Evolutionary conservation across 2,797 vertebrate species (phyloP).

Genomic region (Notolepis coatsorum): DNA sequence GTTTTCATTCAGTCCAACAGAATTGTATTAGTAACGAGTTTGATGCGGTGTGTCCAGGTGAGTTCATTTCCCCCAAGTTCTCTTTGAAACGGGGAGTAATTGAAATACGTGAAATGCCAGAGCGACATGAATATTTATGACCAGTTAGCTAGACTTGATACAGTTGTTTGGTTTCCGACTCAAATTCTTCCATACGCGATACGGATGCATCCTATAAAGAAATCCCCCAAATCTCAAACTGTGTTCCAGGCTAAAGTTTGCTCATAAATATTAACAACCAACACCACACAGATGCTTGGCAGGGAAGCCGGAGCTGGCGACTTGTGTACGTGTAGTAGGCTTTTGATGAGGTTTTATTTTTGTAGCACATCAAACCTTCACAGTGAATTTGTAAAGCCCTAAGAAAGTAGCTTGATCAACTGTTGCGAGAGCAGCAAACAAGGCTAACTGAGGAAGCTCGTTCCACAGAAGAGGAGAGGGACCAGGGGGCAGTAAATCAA

Average conservation of each 20-base stretch:
- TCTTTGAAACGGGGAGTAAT: conserved; percentile 40
- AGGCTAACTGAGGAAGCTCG: conserved; percentile 3
- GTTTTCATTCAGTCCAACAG: conserved; percentile 28
- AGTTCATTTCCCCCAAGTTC: conserved; percentile 36
- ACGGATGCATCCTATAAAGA: conserved; percentile 5
- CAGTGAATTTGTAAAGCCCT: conserved; percentile 25
- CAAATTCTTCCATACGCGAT: neutral
- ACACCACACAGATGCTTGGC: conserved; percentile 6
- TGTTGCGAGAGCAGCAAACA: neutral
- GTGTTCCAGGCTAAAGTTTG: conserved; percentile 23
- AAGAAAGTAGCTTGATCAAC: conserved; percentile 22
- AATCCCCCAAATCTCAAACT: conserved; percentile 7
- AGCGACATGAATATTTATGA: conserved; percentile 56
- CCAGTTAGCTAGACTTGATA: neutral
- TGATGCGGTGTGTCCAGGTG: conserved; percentile 42
- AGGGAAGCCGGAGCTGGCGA: neutral
- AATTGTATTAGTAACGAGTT: conserved; percentile 46
- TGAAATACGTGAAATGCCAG: conserved; percentile 19
- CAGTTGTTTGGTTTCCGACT: conserved; percentile 31
- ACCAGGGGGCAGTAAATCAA: neutral
- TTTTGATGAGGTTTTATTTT: conserved; percentile 29
- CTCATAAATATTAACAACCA: conserved; percentile 47
- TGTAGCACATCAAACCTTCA: conserved; percentile 57
- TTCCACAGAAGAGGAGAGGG: neutral
- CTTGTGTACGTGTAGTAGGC: conserved; percentile 12